Conservation (phyloP, 2,888 invertebrate species). For the Phortica okadai region DNA sequence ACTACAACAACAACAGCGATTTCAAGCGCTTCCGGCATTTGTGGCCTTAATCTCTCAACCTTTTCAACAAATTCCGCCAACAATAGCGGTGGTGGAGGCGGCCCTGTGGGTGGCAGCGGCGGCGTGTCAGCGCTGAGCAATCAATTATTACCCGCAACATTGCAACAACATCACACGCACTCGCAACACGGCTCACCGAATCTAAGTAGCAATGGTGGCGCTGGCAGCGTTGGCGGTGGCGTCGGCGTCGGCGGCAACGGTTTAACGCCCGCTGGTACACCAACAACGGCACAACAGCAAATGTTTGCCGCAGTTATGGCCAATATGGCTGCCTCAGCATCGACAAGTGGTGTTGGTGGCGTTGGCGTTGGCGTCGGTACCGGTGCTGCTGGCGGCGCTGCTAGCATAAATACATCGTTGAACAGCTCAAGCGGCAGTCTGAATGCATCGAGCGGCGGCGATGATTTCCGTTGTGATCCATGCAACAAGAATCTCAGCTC, state of each 20-base stretch:
- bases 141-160: slow-evolving; percentile 52
- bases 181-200: slow-evolving; percentile 42
- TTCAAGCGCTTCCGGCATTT: slow-evolving; percentile 71
- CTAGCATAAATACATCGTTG: slow-evolving; percentile 58
- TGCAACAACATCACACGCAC: slow-evolving; percentile 47
- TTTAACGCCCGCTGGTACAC: slow-evolving; percentile 13
- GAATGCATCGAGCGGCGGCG: slow-evolving; percentile 78
- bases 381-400: slow-evolving; percentile 70
- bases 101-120: slow-evolving; percentile 29
- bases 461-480: slow-evolving; percentile 93
- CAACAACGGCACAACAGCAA: slow-evolving; percentile 62
- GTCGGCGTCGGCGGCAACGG: slow-evolving; percentile 23
- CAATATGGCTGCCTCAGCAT: slow-evolving; percentile 68
- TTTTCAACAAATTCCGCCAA: slow-evolving; percentile 70
- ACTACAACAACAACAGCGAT: slow-evolving; percentile 63
- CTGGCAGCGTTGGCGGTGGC: not conserved
- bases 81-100: slow-evolving; percentile 41
- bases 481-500: slow-evolving; percentile 94
- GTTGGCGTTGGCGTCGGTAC: slow-evolving; percentile 40
- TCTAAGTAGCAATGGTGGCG: slow-evolving; percentile 10
- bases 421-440: slow-evolving; percentile 59
- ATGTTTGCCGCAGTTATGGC: slow-evolving; percentile 73
- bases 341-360: slow-evolving; percentile 51
- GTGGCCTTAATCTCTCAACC: slow-evolving; percentile 74
- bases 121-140: slow-evolving; percentile 46